Evolutionary conservation across 1,140 invertebrate genomes (phyloP).

Genomic region (Camponotus floridanus): DNA sequence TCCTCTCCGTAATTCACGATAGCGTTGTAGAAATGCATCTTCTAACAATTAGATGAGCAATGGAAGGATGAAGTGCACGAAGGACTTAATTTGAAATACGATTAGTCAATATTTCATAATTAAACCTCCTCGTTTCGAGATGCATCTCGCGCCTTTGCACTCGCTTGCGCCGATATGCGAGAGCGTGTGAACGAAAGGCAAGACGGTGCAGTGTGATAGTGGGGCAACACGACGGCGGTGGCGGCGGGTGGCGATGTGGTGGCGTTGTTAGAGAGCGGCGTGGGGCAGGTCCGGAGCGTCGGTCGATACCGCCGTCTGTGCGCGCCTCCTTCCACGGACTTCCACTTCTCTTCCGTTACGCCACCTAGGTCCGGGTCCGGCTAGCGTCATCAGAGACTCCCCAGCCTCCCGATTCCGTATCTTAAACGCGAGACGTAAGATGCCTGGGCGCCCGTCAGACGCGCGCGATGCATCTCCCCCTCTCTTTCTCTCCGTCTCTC

Average conservation of each 20-base stretch:
- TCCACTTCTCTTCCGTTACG: conserved; percentile 80
- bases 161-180: conserved; percentile 24
- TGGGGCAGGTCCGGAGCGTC: conserved; percentile 82
- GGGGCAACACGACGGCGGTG: conserved; percentile 66
- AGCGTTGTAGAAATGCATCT: neutral
- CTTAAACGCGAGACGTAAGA: conserved; percentile 67
- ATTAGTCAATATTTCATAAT: conserved; percentile 6
- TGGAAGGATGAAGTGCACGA: neutral
- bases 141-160: neutral
- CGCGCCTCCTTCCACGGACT: conserved; percentile 77
- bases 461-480: conserved; percentile 48
- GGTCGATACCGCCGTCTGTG: conserved; percentile 85
- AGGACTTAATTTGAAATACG: neutral
- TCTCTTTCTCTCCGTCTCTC: neutral
- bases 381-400: conserved; percentile 75
- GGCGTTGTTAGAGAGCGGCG: conserved; percentile 79
- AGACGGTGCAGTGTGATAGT: conserved; percentile 77
- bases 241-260: conserved; percentile 67
- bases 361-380: conserved; percentile 82
- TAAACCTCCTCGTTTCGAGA: neutral
- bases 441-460: conserved; percentile 54
- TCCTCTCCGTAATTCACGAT: neutral
- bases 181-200: conserved; percentile 66
- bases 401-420: conserved; percentile 69
- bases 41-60: no score